Evolutionary conservation across 2,888 invertebrate species (phyloP).

Genomic region (Oscheius sp.): DNA sequence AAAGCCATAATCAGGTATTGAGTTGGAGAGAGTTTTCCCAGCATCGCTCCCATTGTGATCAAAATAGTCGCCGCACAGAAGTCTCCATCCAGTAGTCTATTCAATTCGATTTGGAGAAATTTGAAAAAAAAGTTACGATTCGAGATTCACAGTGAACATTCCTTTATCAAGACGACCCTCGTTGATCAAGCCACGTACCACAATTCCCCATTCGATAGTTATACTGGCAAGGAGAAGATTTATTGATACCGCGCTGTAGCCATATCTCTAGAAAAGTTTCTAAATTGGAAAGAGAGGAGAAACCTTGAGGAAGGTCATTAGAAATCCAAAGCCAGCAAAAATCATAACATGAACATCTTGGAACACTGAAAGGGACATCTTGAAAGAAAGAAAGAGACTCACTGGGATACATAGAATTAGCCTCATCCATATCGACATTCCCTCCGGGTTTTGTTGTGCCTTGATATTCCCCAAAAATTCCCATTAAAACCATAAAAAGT

Average conservation of each 20-base stretch:
- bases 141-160: constrained; percentile 41
- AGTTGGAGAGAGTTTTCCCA: constrained; percentile 72
- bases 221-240: constrained; percentile 86
- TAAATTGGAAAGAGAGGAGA: background rate
- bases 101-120: background rate
- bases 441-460: constrained; percentile 48
- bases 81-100: constrained; percentile 71
- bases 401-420: constrained; percentile 43
- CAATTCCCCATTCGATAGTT: constrained; percentile 81
- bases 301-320: constrained; percentile 85
- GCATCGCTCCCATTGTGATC: constrained; percentile 73
- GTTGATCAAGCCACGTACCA: constrained; percentile 62
- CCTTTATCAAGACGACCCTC: constrained; percentile 20
- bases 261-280: constrained; percentile 75
- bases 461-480: constrained; percentile 55
- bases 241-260: constrained; percentile 86
- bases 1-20: constrained; percentile 72
- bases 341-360: constrained; percentile 90
- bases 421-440: constrained; percentile 29
- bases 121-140: constrained; percentile 28
- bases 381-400: background rate
- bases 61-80: constrained; percentile 73
- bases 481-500: constrained; percentile 60
- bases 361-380: constrained; percentile 70
- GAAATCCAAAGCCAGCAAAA: constrained; percentile 90